Evolutionary conservation across 1,140 invertebrate species (phyloP).

Genomic region (Bombus consobrinus): DNA sequence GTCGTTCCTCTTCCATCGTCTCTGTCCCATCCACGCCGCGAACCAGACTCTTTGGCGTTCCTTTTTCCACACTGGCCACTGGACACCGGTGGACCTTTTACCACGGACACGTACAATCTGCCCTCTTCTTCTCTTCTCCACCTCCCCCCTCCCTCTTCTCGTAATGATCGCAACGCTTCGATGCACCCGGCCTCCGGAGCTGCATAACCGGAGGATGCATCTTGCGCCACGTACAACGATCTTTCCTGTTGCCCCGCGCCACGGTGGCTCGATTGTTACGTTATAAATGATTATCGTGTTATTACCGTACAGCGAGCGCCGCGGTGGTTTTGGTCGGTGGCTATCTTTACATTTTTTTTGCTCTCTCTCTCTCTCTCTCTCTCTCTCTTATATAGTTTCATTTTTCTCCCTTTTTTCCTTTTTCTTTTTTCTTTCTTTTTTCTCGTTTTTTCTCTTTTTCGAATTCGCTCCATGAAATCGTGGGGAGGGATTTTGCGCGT

Average conservation of each 20-base stretch:
- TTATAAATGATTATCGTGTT: slow-evolving; percentile 52
- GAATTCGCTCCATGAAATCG: neutral
- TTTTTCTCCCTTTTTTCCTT: neutral
- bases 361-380: neutral
- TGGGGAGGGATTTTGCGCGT: neutral
- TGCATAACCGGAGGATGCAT: slow-evolving; percentile 45
- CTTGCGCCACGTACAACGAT: slow-evolving; percentile 16
- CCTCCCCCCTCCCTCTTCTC: neutral
- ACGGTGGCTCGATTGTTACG: slow-evolving; percentile 37
- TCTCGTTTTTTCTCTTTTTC: neutral
- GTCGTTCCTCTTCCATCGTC: slow-evolving; percentile 17
- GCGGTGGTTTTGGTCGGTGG: slow-evolving; percentile 20
- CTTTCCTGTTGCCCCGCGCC: neutral
- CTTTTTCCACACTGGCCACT: slow-evolving; percentile 51
- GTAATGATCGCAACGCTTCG: slow-evolving; percentile 68
- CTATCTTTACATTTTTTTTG: neutral
- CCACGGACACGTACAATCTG: slow-evolving; percentile 62
- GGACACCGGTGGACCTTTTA: slow-evolving; percentile 64
- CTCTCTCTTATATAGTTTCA: neutral
- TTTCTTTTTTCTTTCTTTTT: neutral
- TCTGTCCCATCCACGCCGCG: slow-evolving; percentile 16
- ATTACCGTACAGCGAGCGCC: slow-evolving; percentile 17
- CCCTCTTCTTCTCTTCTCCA: slow-evolving; percentile 8
- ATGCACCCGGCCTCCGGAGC: slow-evolving; percentile 56
- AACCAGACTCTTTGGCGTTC: slow-evolving; percentile 59